Conservation (phyloP, 2,797 vertebrate species). For the Coluber constrictor region DNA sequence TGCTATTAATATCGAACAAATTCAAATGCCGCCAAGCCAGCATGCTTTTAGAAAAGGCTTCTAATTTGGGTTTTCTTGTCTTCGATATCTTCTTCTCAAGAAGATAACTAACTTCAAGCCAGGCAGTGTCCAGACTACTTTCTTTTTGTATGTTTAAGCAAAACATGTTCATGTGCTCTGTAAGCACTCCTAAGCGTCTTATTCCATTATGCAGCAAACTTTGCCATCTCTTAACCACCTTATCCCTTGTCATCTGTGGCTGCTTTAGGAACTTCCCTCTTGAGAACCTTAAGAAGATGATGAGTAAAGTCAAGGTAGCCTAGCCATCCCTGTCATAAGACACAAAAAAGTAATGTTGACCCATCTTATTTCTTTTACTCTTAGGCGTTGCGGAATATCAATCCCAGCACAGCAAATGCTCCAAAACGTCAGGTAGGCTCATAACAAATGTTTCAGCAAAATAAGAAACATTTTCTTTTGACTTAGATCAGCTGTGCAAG, state of each 20-base stretch:
- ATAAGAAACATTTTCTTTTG: conserved; percentile 54
- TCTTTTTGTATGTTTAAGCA: conserved; percentile 37
- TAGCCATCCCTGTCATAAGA: conserved; percentile 68
- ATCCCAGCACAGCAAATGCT: conserved; percentile 82
- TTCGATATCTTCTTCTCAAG: conserved; percentile 51
- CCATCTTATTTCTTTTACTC: conserved; percentile 79
- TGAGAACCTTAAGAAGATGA: conserved; percentile 52
- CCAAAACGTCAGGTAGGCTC: conserved; percentile 83
- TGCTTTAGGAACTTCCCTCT: conserved; percentile 67
- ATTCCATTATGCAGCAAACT: conserved; percentile 58
- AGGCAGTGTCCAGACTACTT: conserved; percentile 27
- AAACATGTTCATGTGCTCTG: conserved; percentile 48
- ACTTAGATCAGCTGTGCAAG: conserved; percentile 60
- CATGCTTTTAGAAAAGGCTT: conserved; percentile 65
- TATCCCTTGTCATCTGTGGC: conserved; percentile 67
- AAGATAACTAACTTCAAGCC: conserved; percentile 61
- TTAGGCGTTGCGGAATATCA: conserved; percentile 83
- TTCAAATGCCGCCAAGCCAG: conserved; percentile 47
- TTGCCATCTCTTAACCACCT: conserved; percentile 63
- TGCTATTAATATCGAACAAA: conserved; percentile 63
- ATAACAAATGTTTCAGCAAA: conserved; percentile 75
- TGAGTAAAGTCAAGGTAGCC: conserved; percentile 69
- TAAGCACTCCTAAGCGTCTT: conserved; percentile 55
- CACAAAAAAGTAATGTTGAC: conserved; percentile 75
- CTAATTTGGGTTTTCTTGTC: conserved; percentile 50